Base-by-base conservation (phyloP, 2,888 invertebrate genomes). In the Sabatieria punctata region DNA sequence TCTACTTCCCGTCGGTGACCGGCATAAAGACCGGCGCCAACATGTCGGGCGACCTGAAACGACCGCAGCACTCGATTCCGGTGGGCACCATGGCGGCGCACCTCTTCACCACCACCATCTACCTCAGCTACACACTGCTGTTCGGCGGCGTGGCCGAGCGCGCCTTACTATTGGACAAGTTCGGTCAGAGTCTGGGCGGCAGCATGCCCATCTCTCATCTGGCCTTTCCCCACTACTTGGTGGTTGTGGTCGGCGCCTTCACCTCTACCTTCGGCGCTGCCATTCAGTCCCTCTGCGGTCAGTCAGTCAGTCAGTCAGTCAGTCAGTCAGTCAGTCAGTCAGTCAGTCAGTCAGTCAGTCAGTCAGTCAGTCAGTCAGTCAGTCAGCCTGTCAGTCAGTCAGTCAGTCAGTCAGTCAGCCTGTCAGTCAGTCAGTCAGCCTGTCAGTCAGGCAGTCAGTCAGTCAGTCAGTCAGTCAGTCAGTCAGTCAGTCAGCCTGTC, bases 1-100 rank as follows among this genome's bases (percentile, higher is more conserved):
- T 99, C 60, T 97, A 95, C 75, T 99, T 99, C 71, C 97, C 97
- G n/a, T 95, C 95, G 19, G 93, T 93, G n/a, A 38, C 22, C 22
- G 38, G 38, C n/a, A 19, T 38, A 6, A 38, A 11, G 22, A 38
- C 22, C 19, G 36, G 44, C 26, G 30, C 44, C 3, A 44, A 44
- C 38, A 44, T 44, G 44, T 44, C 44, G 11, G 44, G 44, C 18
- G 44, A 44, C 18, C 21, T 44, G 35, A 21, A 85, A 24, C 91
- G 95, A 68, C 93, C 93, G 44, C 89, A 91, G 70, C 86, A 84
- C 69, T 91, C 91, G 56, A 95, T 95, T 60, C 95, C 95, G 2
- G 78, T 84, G 44, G 95, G 95, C 55, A 95, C 95, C 2, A 84
- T 95, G 60, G 79, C 82, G 60, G 95, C 95, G 43, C 89, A 91